phyloP scores from a whole-genome alignment of 1,140 invertebrate species.

The Drosophila truncata region DNA sequence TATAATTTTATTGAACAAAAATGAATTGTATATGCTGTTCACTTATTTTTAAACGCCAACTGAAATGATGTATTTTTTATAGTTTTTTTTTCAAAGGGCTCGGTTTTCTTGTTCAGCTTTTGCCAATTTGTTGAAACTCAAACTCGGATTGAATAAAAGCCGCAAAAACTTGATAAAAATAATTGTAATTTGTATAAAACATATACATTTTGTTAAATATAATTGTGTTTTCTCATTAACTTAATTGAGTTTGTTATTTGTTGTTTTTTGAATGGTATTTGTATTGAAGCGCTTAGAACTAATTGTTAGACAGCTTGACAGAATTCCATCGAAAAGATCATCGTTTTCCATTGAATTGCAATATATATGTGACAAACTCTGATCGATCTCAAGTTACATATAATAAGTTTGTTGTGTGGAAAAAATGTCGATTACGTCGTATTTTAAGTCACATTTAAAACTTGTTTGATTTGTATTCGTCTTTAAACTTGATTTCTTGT shows the following conservation, averaged over 20 bases:
- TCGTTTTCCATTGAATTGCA: constrained; percentile 58
- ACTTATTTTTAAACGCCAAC: constrained; percentile 61
- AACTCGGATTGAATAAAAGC: constrained; percentile 43
- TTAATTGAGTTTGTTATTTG: constrained; percentile 73
- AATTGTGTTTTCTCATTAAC: constrained; percentile 59
- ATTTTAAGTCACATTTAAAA: constrained; percentile 82
- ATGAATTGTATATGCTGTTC: constrained; percentile 74
- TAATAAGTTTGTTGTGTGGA: constrained; percentile 43
- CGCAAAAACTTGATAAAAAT: constrained; percentile 70
- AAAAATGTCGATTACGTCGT: constrained; percentile 75
- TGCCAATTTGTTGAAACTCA: constrained; percentile 30
- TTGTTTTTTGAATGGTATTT: constrained; percentile 49
- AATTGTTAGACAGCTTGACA: constrained; percentile 72
- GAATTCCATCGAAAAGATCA: constrained; percentile 44
- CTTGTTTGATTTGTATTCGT: constrained; percentile 76
- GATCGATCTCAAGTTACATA: constrained; percentile 27
- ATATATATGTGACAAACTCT: constrained; percentile 34
- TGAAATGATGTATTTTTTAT: constrained; percentile 10
- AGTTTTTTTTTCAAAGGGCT: constrained; percentile 23
- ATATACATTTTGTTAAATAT: constrained; percentile 42
- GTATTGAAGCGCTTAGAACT: constrained; percentile 73
- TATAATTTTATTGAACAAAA: constrained; percentile 82
- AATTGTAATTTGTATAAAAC: constrained; percentile 73
- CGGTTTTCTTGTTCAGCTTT: constrained; percentile 24
- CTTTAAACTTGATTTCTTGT: constrained; percentile 53